Conservation (phyloP, 2,888 invertebrate genomes). For the Fragum sueziense region DNA sequence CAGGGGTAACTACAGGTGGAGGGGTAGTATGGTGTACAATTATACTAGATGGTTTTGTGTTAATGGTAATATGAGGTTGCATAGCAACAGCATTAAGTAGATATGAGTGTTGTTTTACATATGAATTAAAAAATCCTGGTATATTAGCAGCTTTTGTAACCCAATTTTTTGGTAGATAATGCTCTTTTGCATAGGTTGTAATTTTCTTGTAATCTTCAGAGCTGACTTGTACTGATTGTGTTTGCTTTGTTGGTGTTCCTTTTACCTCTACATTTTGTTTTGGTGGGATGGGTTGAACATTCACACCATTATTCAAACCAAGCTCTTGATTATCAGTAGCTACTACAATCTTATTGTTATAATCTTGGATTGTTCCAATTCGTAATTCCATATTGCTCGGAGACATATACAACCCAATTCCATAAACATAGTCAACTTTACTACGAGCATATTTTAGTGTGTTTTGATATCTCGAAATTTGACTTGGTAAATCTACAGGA, state of each 20-base stretch:
- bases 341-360: constrained; percentile 36
- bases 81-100: constrained; percentile 13
- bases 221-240: constrained; percentile 8
- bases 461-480: constrained; percentile 29
- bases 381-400: constrained; percentile 36
- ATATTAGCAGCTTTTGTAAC: constrained; percentile 4
- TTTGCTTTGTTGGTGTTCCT: constrained; percentile 34
- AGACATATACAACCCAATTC: constrained; percentile 38
- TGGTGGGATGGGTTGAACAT: constrained; percentile 23
- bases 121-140: constrained; percentile 14
- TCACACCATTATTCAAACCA: constrained; percentile 30
- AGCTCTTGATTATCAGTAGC: constrained; percentile 29
- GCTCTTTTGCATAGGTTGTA: constrained; percentile 26
- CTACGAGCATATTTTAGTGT: constrained; percentile 35
- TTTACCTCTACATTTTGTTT: constrained; percentile 25
- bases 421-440: constrained; percentile 40
- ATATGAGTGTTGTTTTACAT: constrained; percentile 18
- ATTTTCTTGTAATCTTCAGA: constrained; percentile 16
- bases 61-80: constrained; percentile 19
- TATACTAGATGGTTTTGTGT: constrained; percentile 4
- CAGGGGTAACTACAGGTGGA: neutral
- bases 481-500: constrained; percentile 40
- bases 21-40: constrained; percentile 5
- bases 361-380: constrained; percentile 37
- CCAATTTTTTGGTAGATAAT: constrained; percentile 12